Evolutionary conservation across 2,797 vertebrate species (phyloP), one percentile per base, ranked within the genome.

Genomic region (Ctenochaetus hawaiiensis): DNA sequence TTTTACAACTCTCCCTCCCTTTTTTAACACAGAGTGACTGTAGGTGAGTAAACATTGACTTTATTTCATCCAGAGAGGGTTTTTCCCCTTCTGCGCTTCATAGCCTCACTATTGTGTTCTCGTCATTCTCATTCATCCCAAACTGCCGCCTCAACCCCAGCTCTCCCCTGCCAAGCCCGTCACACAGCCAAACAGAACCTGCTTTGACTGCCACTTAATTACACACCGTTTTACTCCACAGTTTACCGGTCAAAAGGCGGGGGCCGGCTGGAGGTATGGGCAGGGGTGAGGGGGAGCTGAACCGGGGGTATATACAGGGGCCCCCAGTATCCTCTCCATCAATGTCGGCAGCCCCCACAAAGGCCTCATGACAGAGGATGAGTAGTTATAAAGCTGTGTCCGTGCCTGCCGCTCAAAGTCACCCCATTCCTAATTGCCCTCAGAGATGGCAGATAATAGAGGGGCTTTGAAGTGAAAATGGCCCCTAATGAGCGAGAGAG

Each of bases 201-300:
- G 96, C 96, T 96, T 96, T 96, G 96, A 97, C 96, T 96, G 95
- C 96, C 95, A 96, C 94, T 96, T 97, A 96, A 97, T 96, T 96
- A 96, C 96, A 96, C 95, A 96, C 95, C 93, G 91, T 96, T 96
- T 96, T 96, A 95, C 95, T 95, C 93, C 93, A 93, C 95, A 96
- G 94, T 96, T 96, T 96, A 96, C 96, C 95, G 96, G 95, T 97
- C 95, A 96, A 96, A 96, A 88, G 85, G 85, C 87, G 30, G 93
- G 93, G 94, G 93, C 93, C 92, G 43, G 76, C 78, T 77, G 83
- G 77, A 85, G 78, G 82, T 93, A 78, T 74, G 73, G 47, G 84
- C 34, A 71, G n/a, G 59, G 65, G 82, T 64, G 44, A 49, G 39
- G 26, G 34, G 30, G 48, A 67, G 11, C 11, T n/a, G 30, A 43